These are phyloP conservation scores for Metellina segmentata DNA, from an alignment of 2,888 invertebrate genomes.

Conservation along the genomic window DNA sequence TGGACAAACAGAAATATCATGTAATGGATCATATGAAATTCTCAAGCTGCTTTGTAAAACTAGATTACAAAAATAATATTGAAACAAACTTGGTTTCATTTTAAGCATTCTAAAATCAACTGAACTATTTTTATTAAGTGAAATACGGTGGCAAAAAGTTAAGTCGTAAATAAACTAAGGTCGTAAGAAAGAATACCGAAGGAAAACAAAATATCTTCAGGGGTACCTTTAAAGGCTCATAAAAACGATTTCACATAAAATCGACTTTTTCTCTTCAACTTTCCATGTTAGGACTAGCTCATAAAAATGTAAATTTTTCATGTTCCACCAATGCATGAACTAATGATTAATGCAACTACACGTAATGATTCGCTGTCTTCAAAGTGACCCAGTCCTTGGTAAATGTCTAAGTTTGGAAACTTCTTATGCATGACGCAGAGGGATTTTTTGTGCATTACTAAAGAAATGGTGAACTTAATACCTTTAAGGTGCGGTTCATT, in stretches of 20 bases:
- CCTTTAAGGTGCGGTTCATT: too few species aligned
- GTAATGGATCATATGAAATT: too few species aligned
- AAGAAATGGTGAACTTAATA: too few species aligned
- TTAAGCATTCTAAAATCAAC: too few species aligned
- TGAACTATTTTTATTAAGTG: not conserved
- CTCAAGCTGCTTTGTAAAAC: too few species aligned
- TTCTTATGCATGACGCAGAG: too few species aligned
- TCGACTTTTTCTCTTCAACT: not conserved
- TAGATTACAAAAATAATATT: too few species aligned
- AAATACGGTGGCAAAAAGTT: not conserved
- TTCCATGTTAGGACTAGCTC: conserved; percentile 15
- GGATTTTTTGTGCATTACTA: too few species aligned
- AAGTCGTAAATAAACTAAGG: too few species aligned
- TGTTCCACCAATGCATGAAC: not conserved
- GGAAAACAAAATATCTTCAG: not conserved
- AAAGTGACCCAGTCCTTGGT: not conserved
- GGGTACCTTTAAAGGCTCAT: not conserved
- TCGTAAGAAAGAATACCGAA: too few species aligned
- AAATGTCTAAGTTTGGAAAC: not conserved
- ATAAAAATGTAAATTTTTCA: conserved; percentile 58
- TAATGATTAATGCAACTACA: conserved; percentile 40
- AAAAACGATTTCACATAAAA: conserved; percentile 40
- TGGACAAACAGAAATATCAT: too few species aligned
- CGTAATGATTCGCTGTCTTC: conserved; percentile 31
- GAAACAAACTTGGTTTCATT: too few species aligned